Evolutionary conservation across 2,113 vertebrate species (phyloP).

Genomic region (Anoplopoma fimbria): DNA sequence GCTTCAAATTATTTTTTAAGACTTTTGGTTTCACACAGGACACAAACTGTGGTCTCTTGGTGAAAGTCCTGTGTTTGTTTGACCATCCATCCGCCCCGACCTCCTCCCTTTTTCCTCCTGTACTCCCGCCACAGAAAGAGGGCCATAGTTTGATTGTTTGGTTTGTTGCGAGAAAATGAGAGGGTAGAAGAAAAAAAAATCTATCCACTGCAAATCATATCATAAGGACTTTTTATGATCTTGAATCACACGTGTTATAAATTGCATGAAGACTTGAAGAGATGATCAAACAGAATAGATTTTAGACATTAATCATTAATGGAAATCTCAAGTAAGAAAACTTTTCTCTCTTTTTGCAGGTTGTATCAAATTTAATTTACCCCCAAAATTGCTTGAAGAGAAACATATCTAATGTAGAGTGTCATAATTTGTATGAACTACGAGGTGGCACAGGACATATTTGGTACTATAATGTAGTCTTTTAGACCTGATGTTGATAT

Average conservation of each 20-base stretch:
- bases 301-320: conserved; percentile 34
- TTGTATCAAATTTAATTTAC: conserved; percentile 6
- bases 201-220: conserved; percentile 8
- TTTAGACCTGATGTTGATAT: neutral
- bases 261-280: conserved; percentile 13
- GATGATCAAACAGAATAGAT: conserved; percentile 54
- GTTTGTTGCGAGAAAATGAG: neutral
- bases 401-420: conserved; percentile 12
- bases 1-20: neutral
- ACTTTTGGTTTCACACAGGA: neutral
- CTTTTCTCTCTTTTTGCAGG: neutral
- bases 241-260: conserved; percentile 30
- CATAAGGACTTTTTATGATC: conserved; percentile 2
- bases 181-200: conserved; percentile 5
- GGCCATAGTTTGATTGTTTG: neutral
- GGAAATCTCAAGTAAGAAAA: conserved; percentile 19
- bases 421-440: no score
- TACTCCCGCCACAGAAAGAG: neutral
- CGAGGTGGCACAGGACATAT: neutral
- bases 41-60: neutral
- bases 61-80: neutral
- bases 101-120: no score
- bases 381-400: conserved; percentile 9
- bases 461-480: neutral
- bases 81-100: no score